Base-by-base conservation (phyloP, 2,888 invertebrate species). In the Epirrhoe alternata region DNA sequence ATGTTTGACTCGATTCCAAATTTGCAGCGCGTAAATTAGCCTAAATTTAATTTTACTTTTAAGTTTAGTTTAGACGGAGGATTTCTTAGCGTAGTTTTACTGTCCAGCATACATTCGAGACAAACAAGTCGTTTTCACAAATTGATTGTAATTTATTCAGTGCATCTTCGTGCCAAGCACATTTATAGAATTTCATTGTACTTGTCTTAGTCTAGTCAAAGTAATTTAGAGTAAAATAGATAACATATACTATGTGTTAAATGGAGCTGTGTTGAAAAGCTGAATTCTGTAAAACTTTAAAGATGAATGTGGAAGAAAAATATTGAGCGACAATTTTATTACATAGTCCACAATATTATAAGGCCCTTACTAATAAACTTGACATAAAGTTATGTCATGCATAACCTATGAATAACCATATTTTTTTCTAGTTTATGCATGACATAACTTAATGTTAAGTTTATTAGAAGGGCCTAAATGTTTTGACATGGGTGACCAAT, bases 161-260 rank as follows among this genome's bases (percentile, higher is more conserved):
- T 63, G 57, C 76, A 75, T 49, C 77, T 77, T 75, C 70, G 86
- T 86, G 86, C 86, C 77, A 85, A 86, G 86, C 86, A 86, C 87
- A 53, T 12, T 24, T 49, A 31, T 52, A 33, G 33, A 47, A 80
- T 74, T 71, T 69, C 53, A 64, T 72, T 71, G 67, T 75, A 66
- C 62, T 42, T 12, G 10, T 42, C 12, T n/a, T 35, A 71, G 49
- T 78, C 77, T 85, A 84, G 80, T 82, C 79, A 74, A 76, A 79
- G 77, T 33, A 61, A 67, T 73, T 76, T 75, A 72, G 56, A 74
- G 31, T 73, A 69, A 61, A 35, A 38, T 33, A 50, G 8, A 51
- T 51, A 24, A 51, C 49, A 17, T 50, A 51, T 5, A 51, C 12
- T 51, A 24, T 1, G 12, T 50, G 49, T 17, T 50, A 50, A 52